Conservation (phyloP, 1,140 invertebrate genomes). For the Musca domestica region DNA sequence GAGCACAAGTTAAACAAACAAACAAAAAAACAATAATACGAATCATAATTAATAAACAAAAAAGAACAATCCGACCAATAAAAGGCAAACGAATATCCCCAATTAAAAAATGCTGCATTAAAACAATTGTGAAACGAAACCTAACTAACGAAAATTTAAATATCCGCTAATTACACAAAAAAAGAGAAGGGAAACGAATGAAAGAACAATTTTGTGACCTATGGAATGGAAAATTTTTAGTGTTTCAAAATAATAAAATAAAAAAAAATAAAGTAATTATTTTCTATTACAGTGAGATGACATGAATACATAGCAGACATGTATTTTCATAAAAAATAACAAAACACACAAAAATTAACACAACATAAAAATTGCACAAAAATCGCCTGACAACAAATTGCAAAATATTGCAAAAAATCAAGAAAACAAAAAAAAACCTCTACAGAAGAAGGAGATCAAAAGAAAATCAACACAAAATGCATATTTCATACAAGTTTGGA, state of each 20-base stretch:
- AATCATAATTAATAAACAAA: neutral
- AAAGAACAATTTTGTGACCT: no score
- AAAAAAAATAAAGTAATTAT: slow-evolving; percentile 4
- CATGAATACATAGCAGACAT: neutral
- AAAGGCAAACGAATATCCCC: neutral
- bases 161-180: no score
- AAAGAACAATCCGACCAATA: neutral
- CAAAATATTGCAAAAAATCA: no score
- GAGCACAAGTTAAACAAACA: neutral
- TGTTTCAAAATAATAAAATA: neutral
- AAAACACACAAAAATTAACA: neutral
- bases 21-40: neutral
- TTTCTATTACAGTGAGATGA: neutral
- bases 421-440: neutral
- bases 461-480: slow-evolving; percentile 24
- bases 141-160: no score
- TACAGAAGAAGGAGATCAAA: neutral
- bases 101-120: no score
- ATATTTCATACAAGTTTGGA: slow-evolving; percentile 46
- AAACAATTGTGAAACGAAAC: no score
- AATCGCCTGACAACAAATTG: no score
- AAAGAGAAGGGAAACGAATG: no score
- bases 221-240: no score
- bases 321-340: neutral
- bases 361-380: no score